These are phyloP conservation scores for Enteromius argenteus DNA, from an alignment of 2,797 vertebrate genomes.

Conservation along the genomic window DNA sequence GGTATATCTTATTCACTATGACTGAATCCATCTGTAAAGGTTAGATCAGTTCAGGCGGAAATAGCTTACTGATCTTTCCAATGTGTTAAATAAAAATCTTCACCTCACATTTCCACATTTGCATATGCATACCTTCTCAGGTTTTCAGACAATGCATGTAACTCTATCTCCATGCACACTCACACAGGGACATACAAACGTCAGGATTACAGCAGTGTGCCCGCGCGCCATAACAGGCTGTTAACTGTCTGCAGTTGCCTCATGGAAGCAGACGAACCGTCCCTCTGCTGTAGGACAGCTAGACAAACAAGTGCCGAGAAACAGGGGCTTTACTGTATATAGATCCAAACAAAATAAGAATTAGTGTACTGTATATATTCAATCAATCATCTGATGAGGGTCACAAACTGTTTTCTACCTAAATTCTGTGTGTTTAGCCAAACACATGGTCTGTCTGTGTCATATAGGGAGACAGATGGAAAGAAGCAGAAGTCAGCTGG, in stretches of 20 bases:
- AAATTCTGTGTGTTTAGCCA: neutral
- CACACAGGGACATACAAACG: slow-evolving; percentile 21
- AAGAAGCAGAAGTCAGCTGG: slow-evolving; percentile 10
- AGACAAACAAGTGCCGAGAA: slow-evolving; percentile 11
- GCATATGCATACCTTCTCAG: neutral
- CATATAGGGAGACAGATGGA: neutral
- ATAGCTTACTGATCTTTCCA: neutral
- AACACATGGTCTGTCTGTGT: neutral
- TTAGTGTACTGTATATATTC: neutral
- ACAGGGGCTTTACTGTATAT: neutral
- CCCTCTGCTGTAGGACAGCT: slow-evolving; percentile 12
- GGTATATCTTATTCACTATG: neutral
- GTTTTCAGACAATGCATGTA: neutral
- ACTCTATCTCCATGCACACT: slow-evolving; percentile 5
- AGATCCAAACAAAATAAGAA: neutral
- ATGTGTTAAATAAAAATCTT: neutral
- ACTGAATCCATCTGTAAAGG: neutral
- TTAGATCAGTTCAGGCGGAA: neutral
- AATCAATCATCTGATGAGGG: neutral
- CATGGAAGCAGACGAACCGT: neutral
- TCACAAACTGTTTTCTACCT: neutral
- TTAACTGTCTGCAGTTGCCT: slow-evolving; percentile 6
- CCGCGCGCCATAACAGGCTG: neutral
- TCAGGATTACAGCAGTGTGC: slow-evolving; percentile 17
- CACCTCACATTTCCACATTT: slow-evolving; percentile 10